Conservation (phyloP, 2,797 vertebrate species). For the Nyctibius grandis region DNA sequence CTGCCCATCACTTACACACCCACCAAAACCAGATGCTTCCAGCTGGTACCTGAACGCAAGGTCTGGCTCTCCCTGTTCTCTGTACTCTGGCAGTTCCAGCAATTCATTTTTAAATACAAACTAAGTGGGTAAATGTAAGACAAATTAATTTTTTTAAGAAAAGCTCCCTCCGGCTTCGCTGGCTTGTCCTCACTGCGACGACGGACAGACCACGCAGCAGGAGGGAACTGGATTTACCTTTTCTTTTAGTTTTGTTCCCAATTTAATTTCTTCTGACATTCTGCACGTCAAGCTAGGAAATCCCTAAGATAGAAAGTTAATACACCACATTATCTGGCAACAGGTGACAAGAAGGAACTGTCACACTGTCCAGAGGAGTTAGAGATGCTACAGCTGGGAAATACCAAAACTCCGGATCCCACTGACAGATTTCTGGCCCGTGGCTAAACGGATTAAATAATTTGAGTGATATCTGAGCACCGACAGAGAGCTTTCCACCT, state of each 20-base stretch:
- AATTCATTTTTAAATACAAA: not conserved
- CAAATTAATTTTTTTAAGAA: not conserved
- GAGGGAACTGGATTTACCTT: not conserved
- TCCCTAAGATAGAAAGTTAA: not conserved
- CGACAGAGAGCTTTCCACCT: not conserved
- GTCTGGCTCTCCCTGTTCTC: not conserved
- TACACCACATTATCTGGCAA: not conserved
- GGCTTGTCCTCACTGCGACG: accelerated
- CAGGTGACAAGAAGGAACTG: not conserved
- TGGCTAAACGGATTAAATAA: accelerated
- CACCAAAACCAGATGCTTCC: not conserved
- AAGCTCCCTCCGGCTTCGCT: not conserved
- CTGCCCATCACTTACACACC: not conserved
- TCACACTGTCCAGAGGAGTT: not conserved
- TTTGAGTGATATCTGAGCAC: not conserved
- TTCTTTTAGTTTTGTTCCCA: not conserved
- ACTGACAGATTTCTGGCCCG: not conserved
- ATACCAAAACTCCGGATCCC: too few relatives aligned
- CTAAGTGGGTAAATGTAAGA: not conserved
- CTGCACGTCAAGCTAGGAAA: not conserved
- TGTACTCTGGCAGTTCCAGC: not conserved
- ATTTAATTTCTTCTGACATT: not conserved
- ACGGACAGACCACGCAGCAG: not conserved
- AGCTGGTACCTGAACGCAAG: not conserved
- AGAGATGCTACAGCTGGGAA: not conserved